Base-by-base conservation (phyloP, 2,888 invertebrate species). In the Sturmia bella region DNA sequence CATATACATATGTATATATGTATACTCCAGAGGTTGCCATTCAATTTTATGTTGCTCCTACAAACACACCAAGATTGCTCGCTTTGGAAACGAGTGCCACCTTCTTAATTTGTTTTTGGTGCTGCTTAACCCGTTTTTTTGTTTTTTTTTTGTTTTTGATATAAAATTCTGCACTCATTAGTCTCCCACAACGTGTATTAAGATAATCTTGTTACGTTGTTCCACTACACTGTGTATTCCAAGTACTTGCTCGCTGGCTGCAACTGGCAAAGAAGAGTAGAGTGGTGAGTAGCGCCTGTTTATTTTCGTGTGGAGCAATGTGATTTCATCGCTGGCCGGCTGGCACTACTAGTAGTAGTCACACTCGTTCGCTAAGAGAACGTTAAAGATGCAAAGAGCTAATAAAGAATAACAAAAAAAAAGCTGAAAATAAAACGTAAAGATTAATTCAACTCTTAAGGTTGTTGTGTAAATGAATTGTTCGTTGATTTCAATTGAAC, bases 141-240 rank as follows among this genome's bases (percentile, higher is more conserved):
- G 59, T 54, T 7, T 50, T 73, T 76, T 56, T 27, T 54, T 43
- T 54, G 32, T 21, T 11, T 12, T 56, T 13, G 80, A 74, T 82
- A 72, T 59, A 70, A 84, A 85, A 76, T 89, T 87, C 87, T 87
- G 87, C 88, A 89, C 89, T 89, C 89, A 90, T 89, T 89, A 89
- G 89, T 89, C 89, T 90, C 90, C 90, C 90, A 90, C 89, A 90
- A 89, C 89, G 90, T 89, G 90, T 89, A 89, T 89, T 89, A 89
- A 90, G 90, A 90, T 89, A 90, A 89, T 89, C 84, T 84, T 61
- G 59, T 70, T 63, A 80, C 56, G 56, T 69, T 79, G 73, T 61
- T 61, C 37, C 45, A 39, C 66, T 52, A 39, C 66, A 54, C 59
- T 24, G 39, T 45, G 13, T 61, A 45, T 56, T 73, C 70, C 64